A percentile compares a stretch with the other conserved stretches of the same genome.
These are phyloP conservation scores for Calephelis perditalis DNA, from an alignment of 2,888 invertebrate species.

Conservation along the genomic window DNA sequence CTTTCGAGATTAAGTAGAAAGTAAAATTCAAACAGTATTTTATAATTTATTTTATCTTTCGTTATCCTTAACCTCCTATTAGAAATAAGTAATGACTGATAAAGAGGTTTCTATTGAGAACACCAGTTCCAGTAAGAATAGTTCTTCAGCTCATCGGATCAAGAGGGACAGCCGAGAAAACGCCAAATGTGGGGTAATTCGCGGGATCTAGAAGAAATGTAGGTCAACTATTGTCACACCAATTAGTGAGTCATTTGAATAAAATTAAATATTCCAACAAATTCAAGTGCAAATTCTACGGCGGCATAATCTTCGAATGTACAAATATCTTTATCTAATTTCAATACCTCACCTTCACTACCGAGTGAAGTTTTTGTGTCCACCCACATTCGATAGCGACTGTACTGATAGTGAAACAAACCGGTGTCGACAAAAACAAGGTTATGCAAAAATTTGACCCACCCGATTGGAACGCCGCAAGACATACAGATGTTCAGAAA, in stretches of 20 bases:
- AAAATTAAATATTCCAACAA: no score
- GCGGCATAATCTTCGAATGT: neutral
- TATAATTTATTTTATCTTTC: neutral
- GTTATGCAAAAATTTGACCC: constrained; percentile 21
- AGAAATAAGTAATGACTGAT: neutral
- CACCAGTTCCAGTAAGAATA: neutral
- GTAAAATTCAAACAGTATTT: neutral
- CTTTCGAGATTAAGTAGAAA: constrained; percentile 10
- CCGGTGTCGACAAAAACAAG: constrained; percentile 18
- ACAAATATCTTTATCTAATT: neutral
- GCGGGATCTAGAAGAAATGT: constrained; percentile 20
- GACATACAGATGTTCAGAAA: constrained; percentile 24
- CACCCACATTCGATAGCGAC: constrained; percentile 5
- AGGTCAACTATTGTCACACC: constrained; percentile 21
- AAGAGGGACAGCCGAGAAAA: neutral
- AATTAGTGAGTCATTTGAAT: constrained; percentile 25
- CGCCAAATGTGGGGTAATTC: neutral
- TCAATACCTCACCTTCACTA: neutral
- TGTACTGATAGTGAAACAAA: constrained; percentile 16
- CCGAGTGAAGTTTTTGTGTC: constrained; percentile 2
- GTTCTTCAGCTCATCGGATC: neutral
- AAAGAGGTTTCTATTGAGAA: neutral
- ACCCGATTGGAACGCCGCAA: constrained; percentile 24
- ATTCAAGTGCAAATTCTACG: neutral
- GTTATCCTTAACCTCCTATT: neutral